Conservation (phyloP, 2,888 invertebrate genomes). For the Drosophila kokeensis region DNA sequence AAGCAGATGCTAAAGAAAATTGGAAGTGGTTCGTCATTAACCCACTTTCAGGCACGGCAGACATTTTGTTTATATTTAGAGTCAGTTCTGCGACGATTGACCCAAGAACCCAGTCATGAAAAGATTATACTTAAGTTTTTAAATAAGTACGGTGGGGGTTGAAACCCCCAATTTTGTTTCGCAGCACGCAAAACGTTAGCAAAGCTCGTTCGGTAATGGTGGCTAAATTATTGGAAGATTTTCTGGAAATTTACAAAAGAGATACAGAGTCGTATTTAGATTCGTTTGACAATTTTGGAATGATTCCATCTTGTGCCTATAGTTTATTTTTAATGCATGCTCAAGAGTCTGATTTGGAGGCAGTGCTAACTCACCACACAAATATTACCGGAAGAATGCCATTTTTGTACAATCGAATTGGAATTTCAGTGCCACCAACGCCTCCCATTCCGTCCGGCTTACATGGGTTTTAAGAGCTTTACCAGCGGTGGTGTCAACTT, state of each 20-base stretch:
- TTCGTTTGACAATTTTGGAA: slow-evolving; percentile 88
- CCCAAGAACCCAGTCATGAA: slow-evolving; percentile 85
- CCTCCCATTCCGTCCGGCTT: slow-evolving; percentile 85
- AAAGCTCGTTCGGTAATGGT: slow-evolving; percentile 94
- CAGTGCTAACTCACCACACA: slow-evolving; percentile 83
- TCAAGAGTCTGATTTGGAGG: slow-evolving; percentile 84
- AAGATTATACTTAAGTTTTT: slow-evolving; percentile 91
- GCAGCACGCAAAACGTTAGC: slow-evolving; percentile 87
- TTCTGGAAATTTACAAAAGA: slow-evolving; percentile 92
- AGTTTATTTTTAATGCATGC: slow-evolving; percentile 88
- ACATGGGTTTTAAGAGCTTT: slow-evolving; percentile 85
- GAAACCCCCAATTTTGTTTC: slow-evolving; percentile 88
- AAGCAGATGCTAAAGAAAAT: slow-evolving; percentile 86
- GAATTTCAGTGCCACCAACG: slow-evolving; percentile 80
- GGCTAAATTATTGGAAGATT: slow-evolving; percentile 92
- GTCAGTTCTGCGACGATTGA: slow-evolving; percentile 89
- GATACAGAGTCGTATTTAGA: slow-evolving; percentile 93
- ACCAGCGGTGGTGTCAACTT: slow-evolving; percentile 82
- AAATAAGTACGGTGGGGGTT: slow-evolving; percentile 89
- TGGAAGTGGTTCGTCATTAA: slow-evolving; percentile 88
- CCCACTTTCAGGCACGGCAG: slow-evolving; percentile 89
- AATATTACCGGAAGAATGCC: slow-evolving; percentile 84
- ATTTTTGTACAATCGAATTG: slow-evolving; percentile 84
- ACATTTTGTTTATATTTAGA: slow-evolving; percentile 92
- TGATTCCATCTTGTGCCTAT: slow-evolving; percentile 86